Evolutionary conservation across 2,888 invertebrate genomes (phyloP), one percentile per base, ranked within the genome.

Genomic region (Drosophila kambysellisi): DNA sequence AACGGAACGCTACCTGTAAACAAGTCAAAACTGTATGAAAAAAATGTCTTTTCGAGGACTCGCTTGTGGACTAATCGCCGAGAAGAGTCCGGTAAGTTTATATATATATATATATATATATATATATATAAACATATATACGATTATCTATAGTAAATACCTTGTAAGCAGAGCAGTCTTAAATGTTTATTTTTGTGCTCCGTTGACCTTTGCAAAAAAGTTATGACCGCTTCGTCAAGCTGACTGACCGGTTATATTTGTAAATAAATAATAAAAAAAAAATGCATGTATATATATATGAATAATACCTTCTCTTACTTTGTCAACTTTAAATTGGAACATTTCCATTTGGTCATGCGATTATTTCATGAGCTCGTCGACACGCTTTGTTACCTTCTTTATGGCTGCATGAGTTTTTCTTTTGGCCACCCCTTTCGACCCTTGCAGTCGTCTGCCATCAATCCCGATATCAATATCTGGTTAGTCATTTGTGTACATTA

Each of bases 41-140:
- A 83, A 74, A 77, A 92, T 92, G 92, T 91, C 92, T 64, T 83
- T 92, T 64, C 88, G 95, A 93, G 95, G 94, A 81, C 94, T 95
- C 83, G 94, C 94, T 85, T 95, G 95, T 92, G 95, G 95, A 76
- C 94, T 95, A 85, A 94, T 94, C 84, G 95, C 95, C 64, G 94
- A 95, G 81, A 95, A 95, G 89, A 94, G 94, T 92, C 88, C 94
- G 95, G 95, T 95, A 91, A 94, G 91, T 71, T 33, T 12, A 3
- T 41, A 15, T 5, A 20, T 25, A 25, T 29, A 20, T 20, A n/a
- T 5, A 12, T 15, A 20, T n/a, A 60, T 5, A 20, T 25, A 25
- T 29, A 20, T 20, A n/a, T 5, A 12, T 15, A 20, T n/a, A 60
- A 2, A 33, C 12, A 46, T 17, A 32, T 32, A 37, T 37, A 15